These are phyloP conservation scores for Pristis pectinata DNA, from an alignment of 2,797 vertebrate genomes.

Conservation along the genomic window DNA sequence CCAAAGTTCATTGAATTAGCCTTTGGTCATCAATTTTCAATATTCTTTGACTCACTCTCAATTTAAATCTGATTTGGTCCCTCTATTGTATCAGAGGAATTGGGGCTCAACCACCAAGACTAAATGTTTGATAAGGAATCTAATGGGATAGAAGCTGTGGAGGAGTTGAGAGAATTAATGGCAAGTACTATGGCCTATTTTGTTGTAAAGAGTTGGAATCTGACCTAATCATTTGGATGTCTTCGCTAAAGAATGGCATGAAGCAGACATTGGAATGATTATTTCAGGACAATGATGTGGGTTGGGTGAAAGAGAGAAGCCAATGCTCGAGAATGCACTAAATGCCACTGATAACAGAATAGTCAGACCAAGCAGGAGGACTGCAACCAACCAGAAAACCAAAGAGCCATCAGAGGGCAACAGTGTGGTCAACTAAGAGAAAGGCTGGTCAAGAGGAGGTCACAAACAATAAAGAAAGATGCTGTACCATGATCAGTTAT, in stretches of 20 bases:
- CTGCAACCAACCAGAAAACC: background rate
- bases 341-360: background rate
- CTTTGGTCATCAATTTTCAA: background rate
- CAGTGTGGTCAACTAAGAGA: background rate
- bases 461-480: background rate
- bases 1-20: background rate
- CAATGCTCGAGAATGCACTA: background rate
- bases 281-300: background rate
- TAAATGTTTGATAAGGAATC: background rate
- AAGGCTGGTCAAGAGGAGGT: background rate
- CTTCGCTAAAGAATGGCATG: background rate
- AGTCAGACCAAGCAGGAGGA: background rate
- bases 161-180: background rate
- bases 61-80: background rate
- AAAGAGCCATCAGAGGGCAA: background rate
- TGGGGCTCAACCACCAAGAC: background rate
- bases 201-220: too few species aligned
- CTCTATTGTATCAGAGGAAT: background rate
- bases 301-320: background rate
- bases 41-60: background rate
- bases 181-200: background rate
- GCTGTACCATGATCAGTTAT: background rate
- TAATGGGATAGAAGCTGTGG: background rate
- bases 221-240: background rate
- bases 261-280: background rate